These are phyloP conservation scores for Aurelia sp. DNA, from an alignment of 30 jellyfish, hydroid and myxozoan genomes.

Conservation along the genomic window DNA sequence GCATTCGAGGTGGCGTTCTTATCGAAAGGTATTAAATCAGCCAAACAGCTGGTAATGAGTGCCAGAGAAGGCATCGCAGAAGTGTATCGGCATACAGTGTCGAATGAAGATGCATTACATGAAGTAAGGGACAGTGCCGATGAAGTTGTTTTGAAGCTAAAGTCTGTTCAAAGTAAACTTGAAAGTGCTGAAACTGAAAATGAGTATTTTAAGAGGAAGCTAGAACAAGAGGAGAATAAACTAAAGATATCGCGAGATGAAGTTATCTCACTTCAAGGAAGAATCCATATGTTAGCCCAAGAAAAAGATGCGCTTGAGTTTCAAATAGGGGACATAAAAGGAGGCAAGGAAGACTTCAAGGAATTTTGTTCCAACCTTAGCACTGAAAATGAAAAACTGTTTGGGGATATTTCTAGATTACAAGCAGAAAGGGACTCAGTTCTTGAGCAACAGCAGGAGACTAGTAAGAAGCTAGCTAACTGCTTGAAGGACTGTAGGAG, in stretches of 20 bases:
- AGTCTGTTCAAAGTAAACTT: conserved; percentile 18
- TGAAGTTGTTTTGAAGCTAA: conserved; percentile 63
- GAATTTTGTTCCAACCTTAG: conserved; percentile 74
- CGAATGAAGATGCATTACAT: conserved; percentile 72
- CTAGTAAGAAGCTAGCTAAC: conserved; percentile 41
- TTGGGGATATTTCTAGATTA: conserved; percentile 50
- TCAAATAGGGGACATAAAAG: conserved; percentile 75
- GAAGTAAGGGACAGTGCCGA: conserved; percentile 78
- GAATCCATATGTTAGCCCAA: conserved; percentile 63
- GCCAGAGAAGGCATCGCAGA: conserved; percentile 71
- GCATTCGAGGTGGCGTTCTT: conserved; percentile 33
- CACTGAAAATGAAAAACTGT: conserved; percentile 80
- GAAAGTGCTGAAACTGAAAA: conserved; percentile 71
- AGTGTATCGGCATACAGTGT: conserved; percentile 60
- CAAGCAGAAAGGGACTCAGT: conserved; percentile 79
- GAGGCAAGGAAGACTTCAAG: conserved; percentile 83
- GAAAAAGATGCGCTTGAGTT: conserved; percentile 79
- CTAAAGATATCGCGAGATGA: conserved; percentile 77
- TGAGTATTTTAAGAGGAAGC: conserved; percentile 62
- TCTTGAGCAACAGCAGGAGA: conserved; percentile 71
- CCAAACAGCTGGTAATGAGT: conserved; percentile 26
- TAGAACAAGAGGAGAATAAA: conserved; percentile 80
- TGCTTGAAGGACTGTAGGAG: conserved; percentile 33
- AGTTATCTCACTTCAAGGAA: conserved; percentile 67
- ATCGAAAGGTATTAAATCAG: conserved; percentile 32